These are phyloP conservation scores for Rhadina sibilatrix DNA, from an alignment of 2,113 vertebrate species.

Conservation along the genomic window DNA sequence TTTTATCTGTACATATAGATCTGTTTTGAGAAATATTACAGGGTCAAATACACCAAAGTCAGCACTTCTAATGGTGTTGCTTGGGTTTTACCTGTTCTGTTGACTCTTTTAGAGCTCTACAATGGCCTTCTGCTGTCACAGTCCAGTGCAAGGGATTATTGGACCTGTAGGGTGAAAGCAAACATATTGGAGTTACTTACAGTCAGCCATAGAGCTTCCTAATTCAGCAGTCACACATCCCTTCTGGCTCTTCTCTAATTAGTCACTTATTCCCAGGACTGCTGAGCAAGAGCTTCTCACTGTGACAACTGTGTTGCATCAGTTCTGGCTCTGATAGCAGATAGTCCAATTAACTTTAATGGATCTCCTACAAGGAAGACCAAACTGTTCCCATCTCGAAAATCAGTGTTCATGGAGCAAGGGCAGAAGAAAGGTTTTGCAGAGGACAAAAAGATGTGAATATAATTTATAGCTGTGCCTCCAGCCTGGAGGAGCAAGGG, in stretches of 20 bases:
- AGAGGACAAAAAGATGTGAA: neutral
- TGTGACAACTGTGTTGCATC: neutral
- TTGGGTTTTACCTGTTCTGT: neutral
- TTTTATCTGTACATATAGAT: neutral
- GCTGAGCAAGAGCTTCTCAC: slow-evolving; percentile 16
- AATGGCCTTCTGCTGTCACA: neutral
- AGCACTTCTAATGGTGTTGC: neutral
- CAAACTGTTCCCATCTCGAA: neutral
- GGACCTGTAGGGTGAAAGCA: neutral
- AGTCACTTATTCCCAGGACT: slow-evolving; percentile 5
- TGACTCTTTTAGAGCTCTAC: neutral
- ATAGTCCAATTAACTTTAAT: neutral
- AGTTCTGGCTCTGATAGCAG: neutral
- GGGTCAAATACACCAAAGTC: neutral
- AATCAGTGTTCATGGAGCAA: neutral
- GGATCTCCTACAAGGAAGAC: neutral
- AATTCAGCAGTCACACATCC: neutral
- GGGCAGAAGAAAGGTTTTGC: neutral
- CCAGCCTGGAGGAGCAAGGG: neutral
- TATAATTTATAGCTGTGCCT: neutral
- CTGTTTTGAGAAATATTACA: neutral
- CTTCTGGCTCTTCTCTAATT: slow-evolving; percentile 16
- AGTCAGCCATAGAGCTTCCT: neutral
- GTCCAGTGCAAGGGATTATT: slow-evolving; percentile 1
- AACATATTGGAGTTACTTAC: neutral